Conservation (phyloP, 2,888 invertebrate genomes). For the Nomada ferruginata region DNA sequence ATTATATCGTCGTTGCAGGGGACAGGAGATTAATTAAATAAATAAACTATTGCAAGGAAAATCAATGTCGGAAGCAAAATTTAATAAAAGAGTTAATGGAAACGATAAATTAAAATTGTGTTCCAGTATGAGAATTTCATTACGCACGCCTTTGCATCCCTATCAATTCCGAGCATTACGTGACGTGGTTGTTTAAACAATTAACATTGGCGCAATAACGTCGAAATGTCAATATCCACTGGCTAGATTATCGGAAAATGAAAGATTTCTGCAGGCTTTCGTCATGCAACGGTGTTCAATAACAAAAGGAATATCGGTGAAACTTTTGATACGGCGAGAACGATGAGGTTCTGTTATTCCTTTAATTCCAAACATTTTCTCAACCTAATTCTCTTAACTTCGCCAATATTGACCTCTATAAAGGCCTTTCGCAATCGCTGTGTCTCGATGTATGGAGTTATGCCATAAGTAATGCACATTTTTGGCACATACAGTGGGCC, state of each 20-base stretch:
- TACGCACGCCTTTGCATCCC: constrained; percentile 19
- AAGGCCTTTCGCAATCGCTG: background rate
- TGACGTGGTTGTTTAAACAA: constrained; percentile 36
- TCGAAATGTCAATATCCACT: constrained; percentile 35
- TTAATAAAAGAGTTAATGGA: background rate
- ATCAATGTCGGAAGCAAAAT: background rate
- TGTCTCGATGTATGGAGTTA: no score
- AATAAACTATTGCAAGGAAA: background rate
- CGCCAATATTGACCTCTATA: constrained; percentile 24
- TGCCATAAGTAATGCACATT: no score
- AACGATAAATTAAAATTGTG: constrained; percentile 8
- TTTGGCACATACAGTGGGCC: no score
- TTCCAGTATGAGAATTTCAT: constrained; percentile 37
- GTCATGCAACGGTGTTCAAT: constrained; percentile 14
- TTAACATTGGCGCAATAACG: constrained; percentile 51
- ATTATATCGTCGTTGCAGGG: no score
- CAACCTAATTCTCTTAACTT: constrained; percentile 10
- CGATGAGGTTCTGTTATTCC: background rate
- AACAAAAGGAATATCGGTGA: constrained; percentile 49
- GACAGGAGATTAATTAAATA: background rate
- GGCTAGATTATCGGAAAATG: background rate
- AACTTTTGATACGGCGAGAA: constrained; percentile 21
- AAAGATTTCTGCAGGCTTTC: constrained; percentile 29
- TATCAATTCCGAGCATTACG: constrained; percentile 10
- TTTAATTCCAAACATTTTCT: constrained; percentile 38